Conservation (phyloP, 30 jellyfish, hydroid and myxozoan species). For the Turritopsis dohrnii region DNA sequence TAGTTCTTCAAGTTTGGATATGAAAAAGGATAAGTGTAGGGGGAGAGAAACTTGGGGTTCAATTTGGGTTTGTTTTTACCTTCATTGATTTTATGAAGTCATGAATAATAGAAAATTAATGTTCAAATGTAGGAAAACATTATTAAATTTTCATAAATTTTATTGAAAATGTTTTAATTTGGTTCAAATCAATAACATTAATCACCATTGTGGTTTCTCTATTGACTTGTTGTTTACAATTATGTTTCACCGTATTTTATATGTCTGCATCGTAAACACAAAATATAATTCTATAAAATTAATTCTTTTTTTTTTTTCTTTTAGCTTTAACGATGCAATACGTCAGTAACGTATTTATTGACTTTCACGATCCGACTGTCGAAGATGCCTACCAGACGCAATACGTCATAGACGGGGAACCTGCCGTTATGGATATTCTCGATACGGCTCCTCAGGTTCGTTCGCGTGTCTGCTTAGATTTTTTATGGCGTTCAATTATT, state of each 20-base stretch:
- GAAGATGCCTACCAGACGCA: constrained; percentile 87
- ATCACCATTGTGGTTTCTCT: background rate
- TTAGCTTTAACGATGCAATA: constrained; percentile 77
- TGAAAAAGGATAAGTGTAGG: background rate
- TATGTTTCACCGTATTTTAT: too few species aligned
- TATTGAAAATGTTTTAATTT: too few species aligned
- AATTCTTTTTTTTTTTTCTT: too few species aligned
- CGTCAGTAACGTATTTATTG: constrained; percentile 70
- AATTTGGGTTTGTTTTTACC: too few species aligned
- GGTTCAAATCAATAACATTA: background rate
- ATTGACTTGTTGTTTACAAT: background rate
- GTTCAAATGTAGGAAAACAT: background rate
- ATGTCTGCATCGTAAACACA: too few species aligned
- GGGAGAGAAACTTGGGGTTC: background rate
- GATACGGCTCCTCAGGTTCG: constrained; percentile 93
- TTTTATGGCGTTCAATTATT: too few species aligned
- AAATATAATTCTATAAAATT: too few species aligned
- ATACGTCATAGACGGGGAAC: constrained; percentile 68
- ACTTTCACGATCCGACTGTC: constrained; percentile 82
- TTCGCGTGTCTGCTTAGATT: too few species aligned
- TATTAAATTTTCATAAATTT: background rate
- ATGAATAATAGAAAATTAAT: background rate
- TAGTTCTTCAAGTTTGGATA: too few species aligned
- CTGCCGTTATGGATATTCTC: constrained; percentile 66
- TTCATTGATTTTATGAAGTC: background rate